These are phyloP conservation scores for Caenorhabditis sp. DNA, from an alignment of 2,888 invertebrate genomes.

Conservation along the genomic window DNA sequence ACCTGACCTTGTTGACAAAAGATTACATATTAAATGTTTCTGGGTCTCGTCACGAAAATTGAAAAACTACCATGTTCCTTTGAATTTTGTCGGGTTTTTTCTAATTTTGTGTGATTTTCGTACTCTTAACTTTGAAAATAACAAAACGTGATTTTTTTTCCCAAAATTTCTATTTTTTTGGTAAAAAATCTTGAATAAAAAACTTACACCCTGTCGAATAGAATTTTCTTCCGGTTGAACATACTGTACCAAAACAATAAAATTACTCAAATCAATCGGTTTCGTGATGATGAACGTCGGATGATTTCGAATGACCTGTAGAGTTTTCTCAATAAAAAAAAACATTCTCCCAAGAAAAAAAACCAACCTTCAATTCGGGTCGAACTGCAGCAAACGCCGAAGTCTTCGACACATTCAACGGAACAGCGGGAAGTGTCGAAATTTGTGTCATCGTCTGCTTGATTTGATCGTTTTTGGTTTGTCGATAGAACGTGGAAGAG, in stretches of 20 bases:
- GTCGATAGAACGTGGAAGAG: neutral
- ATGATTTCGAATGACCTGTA: neutral
- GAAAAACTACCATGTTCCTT: no score
- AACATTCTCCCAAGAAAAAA: neutral
- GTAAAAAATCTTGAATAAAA: no score
- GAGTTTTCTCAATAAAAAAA: neutral
- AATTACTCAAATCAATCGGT: conserved; percentile 25
- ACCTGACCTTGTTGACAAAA: no score
- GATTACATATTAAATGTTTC: no score
- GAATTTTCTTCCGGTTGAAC: conserved; percentile 18
- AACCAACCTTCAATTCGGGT: neutral
- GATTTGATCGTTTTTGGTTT: conserved; percentile 5
- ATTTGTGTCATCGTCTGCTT: conserved; percentile 33
- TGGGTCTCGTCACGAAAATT: no score
- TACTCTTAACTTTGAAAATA: no score
- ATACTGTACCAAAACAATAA: conserved; percentile 32
- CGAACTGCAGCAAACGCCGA: conserved; percentile 34
- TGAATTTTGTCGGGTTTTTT: no score
- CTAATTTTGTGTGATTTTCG: no score
- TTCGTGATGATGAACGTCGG: conserved; percentile 28
- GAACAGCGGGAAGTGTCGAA: conserved; percentile 21
- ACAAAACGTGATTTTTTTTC: no score
- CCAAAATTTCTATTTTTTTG: no score
- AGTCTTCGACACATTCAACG: conserved; percentile 13
- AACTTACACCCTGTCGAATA: conserved; percentile 32